Conservation (phyloP, 2,797 vertebrate genomes). For the Lacerta viridis region DNA sequence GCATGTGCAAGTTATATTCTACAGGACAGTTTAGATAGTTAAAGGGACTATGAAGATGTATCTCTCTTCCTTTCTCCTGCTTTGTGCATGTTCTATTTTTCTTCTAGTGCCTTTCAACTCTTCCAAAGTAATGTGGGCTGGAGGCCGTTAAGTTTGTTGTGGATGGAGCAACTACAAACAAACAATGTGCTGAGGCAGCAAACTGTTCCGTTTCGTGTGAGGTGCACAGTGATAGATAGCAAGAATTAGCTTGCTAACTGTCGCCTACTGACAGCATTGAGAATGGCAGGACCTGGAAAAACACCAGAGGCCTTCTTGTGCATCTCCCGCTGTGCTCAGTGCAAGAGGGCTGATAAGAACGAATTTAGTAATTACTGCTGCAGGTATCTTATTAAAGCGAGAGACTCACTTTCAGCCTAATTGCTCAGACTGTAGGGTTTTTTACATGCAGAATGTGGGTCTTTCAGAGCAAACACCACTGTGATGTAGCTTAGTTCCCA, state of each 20-base stretch:
- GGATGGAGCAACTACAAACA: neutral
- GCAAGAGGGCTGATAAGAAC: neutral
- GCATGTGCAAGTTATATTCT: neutral
- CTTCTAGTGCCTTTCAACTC: constrained; percentile 24
- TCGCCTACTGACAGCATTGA: constrained; percentile 17
- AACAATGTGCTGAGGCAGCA: constrained; percentile 36
- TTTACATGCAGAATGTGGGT: neutral
- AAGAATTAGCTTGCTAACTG: constrained; percentile 9
- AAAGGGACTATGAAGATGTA: neutral
- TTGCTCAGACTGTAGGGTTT: neutral
- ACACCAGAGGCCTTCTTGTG: neutral
- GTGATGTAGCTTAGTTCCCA: neutral
- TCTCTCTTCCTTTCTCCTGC: neutral
- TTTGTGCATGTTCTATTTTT: neutral
- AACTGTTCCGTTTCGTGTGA: neutral
- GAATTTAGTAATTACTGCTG: accelerated
- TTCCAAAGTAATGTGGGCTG: neutral
- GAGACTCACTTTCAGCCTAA: neutral
- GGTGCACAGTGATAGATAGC: neutral
- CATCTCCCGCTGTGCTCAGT: neutral
- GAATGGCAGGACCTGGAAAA: constrained; percentile 22
- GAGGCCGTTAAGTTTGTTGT: neutral
- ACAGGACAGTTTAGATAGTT: neutral
- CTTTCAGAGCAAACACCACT: neutral
- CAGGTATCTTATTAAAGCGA: neutral